Percentiles rank a stretch among this genome's conserved stretches.
phyloP scores from a whole-genome alignment of 2,888 invertebrate genomes.

The Campopleginae sp. region DNA sequence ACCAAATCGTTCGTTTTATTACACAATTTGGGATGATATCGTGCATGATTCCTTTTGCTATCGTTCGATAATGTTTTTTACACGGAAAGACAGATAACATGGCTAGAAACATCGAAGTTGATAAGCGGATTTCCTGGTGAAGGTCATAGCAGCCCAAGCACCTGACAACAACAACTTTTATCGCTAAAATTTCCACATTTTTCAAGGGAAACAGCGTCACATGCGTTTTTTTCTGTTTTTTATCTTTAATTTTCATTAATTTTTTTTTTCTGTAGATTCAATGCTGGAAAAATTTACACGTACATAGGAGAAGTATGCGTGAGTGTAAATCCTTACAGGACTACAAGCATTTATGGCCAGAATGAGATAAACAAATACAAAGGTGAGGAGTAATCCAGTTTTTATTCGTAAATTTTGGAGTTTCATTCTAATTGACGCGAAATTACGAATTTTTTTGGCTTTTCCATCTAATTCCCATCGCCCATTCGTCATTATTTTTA shows the following conservation, averaged over 20 bases:
- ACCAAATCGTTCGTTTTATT: background rate
- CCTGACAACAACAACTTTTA: background rate
- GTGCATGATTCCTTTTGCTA: background rate
- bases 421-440: background rate
- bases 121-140: slow-evolving; percentile 26
- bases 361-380: slow-evolving; percentile 95
- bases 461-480: background rate
- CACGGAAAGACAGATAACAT: slow-evolving; percentile 3
- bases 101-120: background rate
- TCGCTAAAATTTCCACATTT: background rate
- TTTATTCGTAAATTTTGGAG: background rate
- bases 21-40: background rate
- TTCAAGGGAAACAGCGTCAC: background rate
- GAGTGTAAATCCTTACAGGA: slow-evolving; percentile 98
- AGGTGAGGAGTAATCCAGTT: slow-evolving; percentile 85
- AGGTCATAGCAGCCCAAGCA: background rate
- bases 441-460: background rate
- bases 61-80: background rate
- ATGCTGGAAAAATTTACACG: slow-evolving; percentile 96
- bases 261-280: slow-evolving; percentile 88
- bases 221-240: background rate
- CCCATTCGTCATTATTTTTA: background rate
- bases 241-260: background rate
- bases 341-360: slow-evolving; percentile 95
- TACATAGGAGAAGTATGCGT: slow-evolving; percentile 99